phyloP scores from a whole-genome alignment of 2,797 vertebrate species.

The Tolypeutes matacus region DNA sequence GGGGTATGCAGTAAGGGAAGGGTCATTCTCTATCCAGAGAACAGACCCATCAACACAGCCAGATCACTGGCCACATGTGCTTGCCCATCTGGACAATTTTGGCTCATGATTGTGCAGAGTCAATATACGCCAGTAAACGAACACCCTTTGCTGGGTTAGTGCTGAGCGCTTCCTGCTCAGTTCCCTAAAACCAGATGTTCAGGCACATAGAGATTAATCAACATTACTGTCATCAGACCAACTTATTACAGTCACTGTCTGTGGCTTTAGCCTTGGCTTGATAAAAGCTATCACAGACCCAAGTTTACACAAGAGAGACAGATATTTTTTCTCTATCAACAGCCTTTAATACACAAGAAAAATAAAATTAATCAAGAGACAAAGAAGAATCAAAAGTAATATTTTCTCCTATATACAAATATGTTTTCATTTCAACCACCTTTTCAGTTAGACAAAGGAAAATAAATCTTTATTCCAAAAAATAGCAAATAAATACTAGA shows the following conservation, averaged over 20 bases:
- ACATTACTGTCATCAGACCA: neutral
- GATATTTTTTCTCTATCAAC: neutral
- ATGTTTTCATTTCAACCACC: neutral
- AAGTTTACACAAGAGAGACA: neutral
- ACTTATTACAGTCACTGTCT: conserved; percentile 6
- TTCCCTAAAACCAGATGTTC: conserved; percentile 35
- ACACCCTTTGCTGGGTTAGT: neutral
- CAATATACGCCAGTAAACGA: neutral
- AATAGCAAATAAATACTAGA: conserved; percentile 44
- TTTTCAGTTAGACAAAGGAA: conserved; percentile 32
- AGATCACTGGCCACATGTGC: neutral
- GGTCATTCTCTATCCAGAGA: neutral
- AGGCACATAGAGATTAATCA: conserved; percentile 51
- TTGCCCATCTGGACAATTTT: neutral
- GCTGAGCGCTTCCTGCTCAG: neutral
- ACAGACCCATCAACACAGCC: neutral
- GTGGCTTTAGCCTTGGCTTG: neutral
- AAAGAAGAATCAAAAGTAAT: neutral
- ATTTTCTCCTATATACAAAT: neutral
- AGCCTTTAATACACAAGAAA: neutral
- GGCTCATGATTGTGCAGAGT: neutral
- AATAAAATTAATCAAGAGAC: neutral
- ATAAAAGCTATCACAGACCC: neutral
- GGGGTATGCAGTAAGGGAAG: neutral
- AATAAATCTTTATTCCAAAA: neutral